Base-by-base conservation (phyloP, 1,140 invertebrate genomes). In the Contarinia nasturtii region DNA sequence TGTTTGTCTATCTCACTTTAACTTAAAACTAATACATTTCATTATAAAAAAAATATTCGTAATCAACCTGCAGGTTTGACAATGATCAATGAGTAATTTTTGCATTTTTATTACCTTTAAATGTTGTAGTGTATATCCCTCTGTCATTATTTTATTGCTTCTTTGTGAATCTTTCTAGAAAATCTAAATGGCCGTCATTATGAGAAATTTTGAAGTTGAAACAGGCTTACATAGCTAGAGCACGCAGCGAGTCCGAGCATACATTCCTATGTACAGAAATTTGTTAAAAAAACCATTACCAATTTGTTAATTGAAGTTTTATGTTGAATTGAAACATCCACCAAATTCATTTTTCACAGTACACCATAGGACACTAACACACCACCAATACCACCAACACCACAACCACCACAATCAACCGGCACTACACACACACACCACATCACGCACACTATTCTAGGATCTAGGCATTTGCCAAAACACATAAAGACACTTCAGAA, bases 111-210 rank as follows among this genome's bases (percentile, higher is more conserved):
- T 38, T 17, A 3, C 12, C 3, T 7, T 38, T 38, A 5, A 14
- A 38, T 38, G 14, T 17, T 38, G 12, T n/a, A 38, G 12, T 38
- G 17, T 38, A 17, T n/a, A n/a, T 38, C 17, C 17, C 36, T 38
- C 36, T n/a, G 36, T 38, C 17, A n/a, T 38, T n/a, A n/a, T 38
- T 38, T 38, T 38, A 14, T 38, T 38, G 36, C 36, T 38, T 17
- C 12, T 38, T 38, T 38, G 36, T 38, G 22, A 44, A 27, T 44
- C 43, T 44, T 44, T 44, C 18, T 43, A 48, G 47, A 44, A 48
- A 48, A 36, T 48, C 47, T n/a, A 48, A 48, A 36, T 48, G 47
- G 47, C 47, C 47, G 33, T 48, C 47, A 14, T 48, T 48, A 48
- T 48, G 47, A 48, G 47, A 48, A 34, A 48, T 48, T n/a, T n/a